Percentiles rank a stretch among this genome's conserved stretches.
phyloP scores from a whole-genome alignment of 1,140 invertebrate genomes.

The Onthophagus taurus region DNA sequence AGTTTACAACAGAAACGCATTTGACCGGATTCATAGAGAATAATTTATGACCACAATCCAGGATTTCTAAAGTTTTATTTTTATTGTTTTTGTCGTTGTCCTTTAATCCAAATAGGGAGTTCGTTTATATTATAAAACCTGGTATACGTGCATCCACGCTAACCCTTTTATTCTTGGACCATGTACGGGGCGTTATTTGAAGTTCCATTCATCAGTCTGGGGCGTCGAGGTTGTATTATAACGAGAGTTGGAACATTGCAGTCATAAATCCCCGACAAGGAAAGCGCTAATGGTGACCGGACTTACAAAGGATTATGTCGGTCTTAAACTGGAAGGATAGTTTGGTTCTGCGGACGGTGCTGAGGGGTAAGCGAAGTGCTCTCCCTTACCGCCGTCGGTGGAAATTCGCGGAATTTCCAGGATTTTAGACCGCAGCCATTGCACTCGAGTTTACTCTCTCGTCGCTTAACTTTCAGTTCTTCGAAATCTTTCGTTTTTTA shows the following conservation, averaged over 20 bases:
- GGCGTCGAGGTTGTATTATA: slow-evolving; percentile 8
- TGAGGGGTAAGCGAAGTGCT: not conserved
- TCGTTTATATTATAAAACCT: no score
- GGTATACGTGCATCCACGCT: no score
- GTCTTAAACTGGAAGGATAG: slow-evolving; percentile 12
- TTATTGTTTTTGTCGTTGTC: no score
- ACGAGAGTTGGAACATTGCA: slow-evolving; percentile 10
- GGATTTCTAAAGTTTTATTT: no score
- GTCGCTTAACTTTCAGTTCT: no score
- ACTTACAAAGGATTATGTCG: slow-evolving; percentile 13
- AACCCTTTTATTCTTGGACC: no score
- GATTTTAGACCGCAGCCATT: not conserved
- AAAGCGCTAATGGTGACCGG: slow-evolving; percentile 12
- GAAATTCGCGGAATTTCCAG: slow-evolving; percentile 5
- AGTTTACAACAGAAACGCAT: no score
- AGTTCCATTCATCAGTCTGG: slow-evolving; percentile 8
- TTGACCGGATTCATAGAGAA: no score
- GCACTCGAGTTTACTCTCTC: no score
- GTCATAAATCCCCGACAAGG: slow-evolving; percentile 13
- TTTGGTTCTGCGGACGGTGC: not conserved
- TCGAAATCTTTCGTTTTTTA: no score
- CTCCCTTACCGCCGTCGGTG: not conserved
- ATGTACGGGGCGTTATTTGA: slow-evolving; percentile 4
- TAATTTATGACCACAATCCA: no score
- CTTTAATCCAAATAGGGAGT: no score